Evolutionary conservation across 2,797 vertebrate genomes (phyloP), one percentile per base, ranked within the genome.

Genomic region (Gadopsis bispinosus): DNA sequence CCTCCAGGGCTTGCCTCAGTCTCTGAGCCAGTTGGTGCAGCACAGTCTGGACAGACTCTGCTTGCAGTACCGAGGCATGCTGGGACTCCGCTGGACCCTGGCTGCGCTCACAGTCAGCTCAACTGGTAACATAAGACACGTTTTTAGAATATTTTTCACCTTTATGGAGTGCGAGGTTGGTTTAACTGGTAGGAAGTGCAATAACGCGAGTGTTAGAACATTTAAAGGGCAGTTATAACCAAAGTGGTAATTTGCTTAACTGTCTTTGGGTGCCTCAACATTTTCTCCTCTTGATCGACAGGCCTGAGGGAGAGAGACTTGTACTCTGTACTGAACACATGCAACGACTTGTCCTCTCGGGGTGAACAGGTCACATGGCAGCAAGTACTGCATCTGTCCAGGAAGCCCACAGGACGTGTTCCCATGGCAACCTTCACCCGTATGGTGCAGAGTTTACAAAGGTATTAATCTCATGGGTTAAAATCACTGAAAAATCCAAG

Each of bases 241-340:
- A 31, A 53, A 26, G 14, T 0, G 17, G 35, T 31, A 1, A 47
- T 51, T 56, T 48, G 2, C 10, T 62, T 4, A 14, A 31, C 7
- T 31, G 37, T 43, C 3, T 37, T 63, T n/a, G 43, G 12, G 29
- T n/a, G 7, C 26, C 26, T 26, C 20, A 33, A 37, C 12, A 9
- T 77, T 29, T 62, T n/a, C 33, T 67, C 4, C 10, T 79, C 41
- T 58, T 63, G 5, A 26, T 71, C 14, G 43, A 2, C 84, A 98
- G 97, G 96, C 7, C 85, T 98, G 79, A 95, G 90, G 17, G 95
- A 97, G 87, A 87, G 92, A 65, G 96, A 97, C 78, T 91, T 98
- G 11, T 96, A 96, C 51, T 86, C 88, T n/a, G 60, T 97, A 13
- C 88, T 97, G 79, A 95, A 94, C 88, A 92, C 88, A 0, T 94